A percentile compares a stretch with the other conserved stretches of the same genome.
phyloP scores from a whole-genome alignment of 2,113 vertebrate species.

The Petrocephalus microphthalmus region DNA sequence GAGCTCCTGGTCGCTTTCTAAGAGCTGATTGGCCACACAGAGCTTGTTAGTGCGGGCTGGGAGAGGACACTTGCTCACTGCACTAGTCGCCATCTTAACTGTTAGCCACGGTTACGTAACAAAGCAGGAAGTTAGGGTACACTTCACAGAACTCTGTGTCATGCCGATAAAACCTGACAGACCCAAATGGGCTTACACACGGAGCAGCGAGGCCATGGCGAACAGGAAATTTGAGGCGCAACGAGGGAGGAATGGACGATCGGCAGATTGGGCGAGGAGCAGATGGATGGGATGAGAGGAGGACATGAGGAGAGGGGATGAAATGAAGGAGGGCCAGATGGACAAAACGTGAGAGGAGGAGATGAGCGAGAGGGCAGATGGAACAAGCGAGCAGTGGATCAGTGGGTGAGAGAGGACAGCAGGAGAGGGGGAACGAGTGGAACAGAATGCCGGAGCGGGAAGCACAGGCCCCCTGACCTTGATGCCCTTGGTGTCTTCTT shows the following conservation, averaged over 20 bases:
- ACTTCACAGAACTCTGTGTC: background rate
- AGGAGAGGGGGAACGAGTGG: background rate
- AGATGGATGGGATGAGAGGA: background rate
- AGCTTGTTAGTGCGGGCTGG: background rate
- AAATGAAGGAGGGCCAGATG: background rate
- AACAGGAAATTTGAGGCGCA: background rate
- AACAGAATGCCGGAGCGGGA: background rate
- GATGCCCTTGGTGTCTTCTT: constrained; percentile 98
- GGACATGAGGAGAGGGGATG: background rate
- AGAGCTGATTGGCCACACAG: constrained; percentile 59
- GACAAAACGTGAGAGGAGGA: background rate
- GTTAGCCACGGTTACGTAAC: background rate
- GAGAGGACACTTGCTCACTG: background rate
- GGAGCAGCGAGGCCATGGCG: background rate
- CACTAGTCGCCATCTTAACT: background rate
- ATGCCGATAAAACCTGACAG: background rate
- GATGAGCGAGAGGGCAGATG: background rate
- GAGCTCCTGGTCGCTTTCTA: constrained; percentile 95
- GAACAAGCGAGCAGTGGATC: background rate
- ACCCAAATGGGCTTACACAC: background rate
- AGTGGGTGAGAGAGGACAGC: background rate
- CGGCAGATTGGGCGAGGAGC: background rate
- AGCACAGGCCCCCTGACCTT: constrained; percentile 65
- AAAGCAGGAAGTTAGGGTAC: background rate
- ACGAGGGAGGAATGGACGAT: background rate